phyloP scores from a whole-genome alignment of 2,797 vertebrate genomes.

The Micrastur ruficollis region DNA sequence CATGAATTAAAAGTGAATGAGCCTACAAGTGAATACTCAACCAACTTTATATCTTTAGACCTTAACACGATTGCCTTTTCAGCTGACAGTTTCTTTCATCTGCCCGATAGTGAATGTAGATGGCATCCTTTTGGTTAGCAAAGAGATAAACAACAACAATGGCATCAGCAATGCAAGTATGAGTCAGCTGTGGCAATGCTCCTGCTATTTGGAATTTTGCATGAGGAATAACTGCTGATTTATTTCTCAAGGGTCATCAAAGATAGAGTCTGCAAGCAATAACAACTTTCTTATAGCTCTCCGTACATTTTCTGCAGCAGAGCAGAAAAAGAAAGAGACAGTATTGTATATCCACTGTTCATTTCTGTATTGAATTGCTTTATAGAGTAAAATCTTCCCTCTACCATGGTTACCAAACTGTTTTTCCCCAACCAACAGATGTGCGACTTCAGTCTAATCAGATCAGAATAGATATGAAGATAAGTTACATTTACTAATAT shows the following conservation, averaged over 20 bases:
- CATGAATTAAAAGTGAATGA: neutral
- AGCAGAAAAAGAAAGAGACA: neutral
- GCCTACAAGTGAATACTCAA: neutral
- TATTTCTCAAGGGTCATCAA: neutral
- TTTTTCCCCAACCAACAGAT: neutral
- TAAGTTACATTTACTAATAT: neutral
- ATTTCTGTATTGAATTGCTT: neutral
- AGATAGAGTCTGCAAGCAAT: neutral
- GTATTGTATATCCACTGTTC: neutral
- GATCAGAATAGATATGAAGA: neutral
- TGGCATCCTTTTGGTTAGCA: neutral
- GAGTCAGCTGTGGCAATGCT: neutral
- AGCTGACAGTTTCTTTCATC: neutral
- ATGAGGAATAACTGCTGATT: neutral
- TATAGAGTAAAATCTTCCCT: neutral
- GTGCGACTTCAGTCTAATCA: neutral
- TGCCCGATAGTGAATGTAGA: neutral
- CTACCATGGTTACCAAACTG: neutral
- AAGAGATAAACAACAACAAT: neutral
- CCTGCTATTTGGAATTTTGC: neutral
- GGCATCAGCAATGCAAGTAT: neutral
- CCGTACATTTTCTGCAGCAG: neutral
- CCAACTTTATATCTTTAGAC: neutral
- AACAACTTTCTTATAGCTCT: neutral
- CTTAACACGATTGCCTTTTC: neutral